Evolutionary conservation across 2,113 vertebrate species (phyloP), one percentile per base, ranked within the genome.

Genomic region (Glaucomys volans): DNA sequence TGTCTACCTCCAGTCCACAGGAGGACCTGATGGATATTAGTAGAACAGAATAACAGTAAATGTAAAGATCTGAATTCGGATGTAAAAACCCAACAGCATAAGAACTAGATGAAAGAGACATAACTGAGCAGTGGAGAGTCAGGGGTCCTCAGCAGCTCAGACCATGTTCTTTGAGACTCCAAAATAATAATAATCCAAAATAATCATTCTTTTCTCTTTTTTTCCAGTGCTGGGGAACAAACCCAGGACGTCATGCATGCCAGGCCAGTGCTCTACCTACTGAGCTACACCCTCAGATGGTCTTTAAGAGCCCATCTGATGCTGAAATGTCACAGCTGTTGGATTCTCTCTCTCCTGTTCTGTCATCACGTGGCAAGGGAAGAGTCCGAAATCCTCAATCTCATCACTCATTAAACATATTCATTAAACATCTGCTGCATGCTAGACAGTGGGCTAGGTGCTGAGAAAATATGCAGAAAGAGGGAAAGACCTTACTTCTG

Each of bases 401-500:
- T 66, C 62, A 74, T 69, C 7, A 50, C 50, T 69, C 20, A 75
- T 37, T 44, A 62, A 79, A 22, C 54, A 79, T 59, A 77, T 14
- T 93, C 77, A 86, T 64, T 62, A 76, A 91, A 83, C 24, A 84
- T 67, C 54, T 82, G 35, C 59, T 69, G 26, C 40, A 47, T 77
- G 67, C n/a, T 67, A 77, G 86, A 40, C 40, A 75, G 44, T 87
- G 81, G 90, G 71, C 16, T 76, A 71, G 72, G 24, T 91, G 44
- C 91, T 91, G 77, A 86, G 93, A 94, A 94, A 91, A 86, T 54
- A 85, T 57, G 57, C 86, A 72, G 42, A 80, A 67, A 52, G 50
- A 85, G 74, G 80, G 94, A 72, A 85, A 90, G 16, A 62, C 47
- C 88, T 87, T 86, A 69, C 62, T 37, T 96, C 40, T 64, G 74